Evolutionary conservation across 2,888 invertebrate species (phyloP).

Genomic region (Ametastegia equiseti): DNA sequence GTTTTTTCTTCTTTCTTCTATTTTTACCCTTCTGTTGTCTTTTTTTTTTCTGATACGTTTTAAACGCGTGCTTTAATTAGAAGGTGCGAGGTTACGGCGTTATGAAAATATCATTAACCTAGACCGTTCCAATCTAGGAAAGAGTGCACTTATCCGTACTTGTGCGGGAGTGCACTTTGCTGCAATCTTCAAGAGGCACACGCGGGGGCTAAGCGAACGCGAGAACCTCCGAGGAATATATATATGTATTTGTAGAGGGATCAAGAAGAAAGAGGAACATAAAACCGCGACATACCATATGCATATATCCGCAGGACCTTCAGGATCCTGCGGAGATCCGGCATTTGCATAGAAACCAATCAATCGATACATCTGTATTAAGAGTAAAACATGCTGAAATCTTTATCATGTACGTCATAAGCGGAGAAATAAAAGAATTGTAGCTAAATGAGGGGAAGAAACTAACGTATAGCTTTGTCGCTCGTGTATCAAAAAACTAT

Average conservation of each 20-base stretch:
- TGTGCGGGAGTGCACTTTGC: slow-evolving; percentile 44
- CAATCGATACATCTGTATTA: too few relatives aligned
- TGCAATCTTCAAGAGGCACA: slow-evolving; percentile 44
- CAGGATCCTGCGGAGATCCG: too few relatives aligned
- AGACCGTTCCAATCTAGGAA: slow-evolving; percentile 46
- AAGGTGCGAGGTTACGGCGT: slow-evolving; percentile 9
- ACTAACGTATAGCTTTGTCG: too few relatives aligned
- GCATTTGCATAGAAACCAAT: too few relatives aligned
- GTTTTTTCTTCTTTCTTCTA: background rate
- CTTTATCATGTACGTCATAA: too few relatives aligned
- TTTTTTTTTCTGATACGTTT: background rate
- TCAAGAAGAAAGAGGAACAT: background rate
- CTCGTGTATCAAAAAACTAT: too few relatives aligned
- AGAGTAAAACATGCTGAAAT: too few relatives aligned
- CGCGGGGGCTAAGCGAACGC: slow-evolving; percentile 20
- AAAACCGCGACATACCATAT: slow-evolving; percentile 28
- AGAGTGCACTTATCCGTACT: slow-evolving; percentile 46
- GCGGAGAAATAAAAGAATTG: too few relatives aligned
- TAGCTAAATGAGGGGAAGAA: too few relatives aligned
- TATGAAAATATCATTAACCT: slow-evolving; percentile 44
- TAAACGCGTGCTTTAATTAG: slow-evolving; percentile 10
- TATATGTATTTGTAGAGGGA: background rate
- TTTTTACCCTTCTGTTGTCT: background rate
- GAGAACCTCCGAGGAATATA: background rate
- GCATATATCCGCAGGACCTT: too few relatives aligned